A percentile compares a stretch with the other conserved stretches of the same genome.
These are phyloP conservation scores for Atta texana DNA, from an alignment of 1,140 invertebrate genomes.

Conservation along the genomic window DNA sequence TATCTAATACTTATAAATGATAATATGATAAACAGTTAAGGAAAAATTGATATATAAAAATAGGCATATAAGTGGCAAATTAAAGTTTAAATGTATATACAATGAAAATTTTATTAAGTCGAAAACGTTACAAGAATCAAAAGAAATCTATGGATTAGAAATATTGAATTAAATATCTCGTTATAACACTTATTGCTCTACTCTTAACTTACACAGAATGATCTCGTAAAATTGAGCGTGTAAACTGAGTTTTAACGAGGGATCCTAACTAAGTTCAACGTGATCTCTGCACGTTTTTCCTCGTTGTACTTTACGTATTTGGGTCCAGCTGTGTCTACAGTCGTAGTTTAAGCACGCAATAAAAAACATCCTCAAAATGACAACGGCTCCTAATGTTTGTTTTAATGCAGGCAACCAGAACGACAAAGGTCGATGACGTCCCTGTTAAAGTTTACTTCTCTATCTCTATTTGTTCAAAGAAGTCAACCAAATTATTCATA, in stretches of 20 bases:
- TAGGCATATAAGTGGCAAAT: neutral
- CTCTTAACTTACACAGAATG: constrained; percentile 13
- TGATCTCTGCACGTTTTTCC: constrained; percentile 10
- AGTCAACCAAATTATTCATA: constrained; percentile 25
- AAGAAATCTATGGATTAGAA: neutral
- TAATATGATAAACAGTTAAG: neutral
- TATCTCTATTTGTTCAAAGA: neutral
- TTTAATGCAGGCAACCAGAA: constrained; percentile 42
- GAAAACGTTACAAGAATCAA: neutral
- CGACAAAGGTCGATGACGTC: constrained; percentile 42
- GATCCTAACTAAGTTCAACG: constrained; percentile 48
- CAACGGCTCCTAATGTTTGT: constrained; percentile 35
- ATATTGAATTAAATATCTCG: constrained; percentile 21
- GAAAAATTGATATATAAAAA: neutral
- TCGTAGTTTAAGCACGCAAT: constrained; percentile 42
- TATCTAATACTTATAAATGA: neutral
- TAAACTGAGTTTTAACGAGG: constrained; percentile 59
- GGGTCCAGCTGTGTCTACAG: constrained; percentile 60
- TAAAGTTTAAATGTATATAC: neutral
- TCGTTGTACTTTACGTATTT: constrained; percentile 42
- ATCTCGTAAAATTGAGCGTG: constrained; percentile 57
- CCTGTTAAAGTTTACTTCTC: constrained; percentile 14
- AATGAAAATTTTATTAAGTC: neutral
- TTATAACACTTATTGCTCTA: constrained; percentile 38
- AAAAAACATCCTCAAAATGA: constrained; percentile 50